phyloP scores from a whole-genome alignment of 2,113 vertebrate species.

The Eupsittula cactorum region DNA sequence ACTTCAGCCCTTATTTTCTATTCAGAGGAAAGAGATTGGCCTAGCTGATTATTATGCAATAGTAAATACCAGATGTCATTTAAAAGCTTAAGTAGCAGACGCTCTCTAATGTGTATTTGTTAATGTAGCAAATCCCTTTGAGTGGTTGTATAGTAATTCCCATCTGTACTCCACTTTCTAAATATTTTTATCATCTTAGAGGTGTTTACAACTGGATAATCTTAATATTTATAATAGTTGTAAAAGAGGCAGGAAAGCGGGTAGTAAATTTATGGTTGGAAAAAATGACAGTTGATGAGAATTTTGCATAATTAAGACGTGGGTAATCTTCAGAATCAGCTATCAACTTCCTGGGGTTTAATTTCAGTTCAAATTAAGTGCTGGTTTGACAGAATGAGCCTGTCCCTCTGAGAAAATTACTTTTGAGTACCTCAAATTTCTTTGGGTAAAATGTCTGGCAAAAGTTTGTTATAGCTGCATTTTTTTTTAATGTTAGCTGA shows the following conservation, averaged over 20 bases:
- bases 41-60: background rate
- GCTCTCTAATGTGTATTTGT: background rate
- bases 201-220: conserved; percentile 59
- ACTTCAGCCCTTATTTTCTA: background rate
- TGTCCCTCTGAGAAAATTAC: background rate
- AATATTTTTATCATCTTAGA: conserved; percentile 56
- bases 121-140: conserved; percentile 42
- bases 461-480: background rate
- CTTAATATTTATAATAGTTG: conserved; percentile 62
- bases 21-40: background rate
- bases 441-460: background rate
- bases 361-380: background rate
- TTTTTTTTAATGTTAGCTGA: background rate
- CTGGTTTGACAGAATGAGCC: background rate
- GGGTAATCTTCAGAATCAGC: background rate
- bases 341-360: background rate
- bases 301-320: conserved; percentile 46
- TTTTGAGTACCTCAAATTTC: background rate
- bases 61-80: conserved; percentile 31
- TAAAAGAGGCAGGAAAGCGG: conserved; percentile 45
- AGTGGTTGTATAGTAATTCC: conserved; percentile 11
- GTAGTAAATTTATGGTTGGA: conserved; percentile 25
- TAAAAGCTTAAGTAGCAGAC: conserved; percentile 40
- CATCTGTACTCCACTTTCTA: conserved; percentile 54
- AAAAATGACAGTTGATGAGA: conserved; percentile 42